Evolutionary conservation across 2,797 vertebrate genomes (phyloP).

Genomic region (Tragelaphus eurycerus): DNA sequence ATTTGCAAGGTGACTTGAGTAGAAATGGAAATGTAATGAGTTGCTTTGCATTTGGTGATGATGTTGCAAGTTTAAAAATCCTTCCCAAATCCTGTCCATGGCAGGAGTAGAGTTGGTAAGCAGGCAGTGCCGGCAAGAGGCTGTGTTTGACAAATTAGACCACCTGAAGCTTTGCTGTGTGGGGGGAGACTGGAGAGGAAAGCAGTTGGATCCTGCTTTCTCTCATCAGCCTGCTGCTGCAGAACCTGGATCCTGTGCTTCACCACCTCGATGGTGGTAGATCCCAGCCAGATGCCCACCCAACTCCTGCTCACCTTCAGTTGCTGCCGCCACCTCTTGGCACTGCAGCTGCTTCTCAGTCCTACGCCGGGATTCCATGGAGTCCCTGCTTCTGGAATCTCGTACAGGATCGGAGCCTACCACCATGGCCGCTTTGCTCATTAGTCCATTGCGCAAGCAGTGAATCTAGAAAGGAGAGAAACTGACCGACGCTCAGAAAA

Average conservation of each 20-base stretch:
- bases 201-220: neutral
- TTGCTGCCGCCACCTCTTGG: slow-evolving; percentile 53
- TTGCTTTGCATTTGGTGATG: slow-evolving; percentile 12
- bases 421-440: neutral
- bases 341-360: slow-evolving; percentile 51
- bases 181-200: too few relatives aligned
- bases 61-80: neutral
- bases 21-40: neutral
- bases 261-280: slow-evolving; percentile 91
- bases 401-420: neutral
- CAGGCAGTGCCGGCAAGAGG: neutral
- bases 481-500: neutral
- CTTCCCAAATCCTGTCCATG: neutral
- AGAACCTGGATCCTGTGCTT: slow-evolving; percentile 95
- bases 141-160: neutral
- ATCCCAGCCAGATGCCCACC: slow-evolving; percentile 84
- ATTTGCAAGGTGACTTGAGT: slow-evolving; percentile 29
- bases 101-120: neutral
- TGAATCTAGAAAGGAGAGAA: neutral
- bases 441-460: neutral
- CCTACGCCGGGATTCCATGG: slow-evolving; percentile 50
- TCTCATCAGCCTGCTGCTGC: slow-evolving; percentile 90
- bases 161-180: neutral
- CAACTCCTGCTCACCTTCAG: neutral
- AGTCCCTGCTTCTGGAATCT: neutral